Percentiles rank a stretch among this genome's conserved stretches.
Conservation (phyloP, 92 coral and sea anemone species). For the Heliopora coerulea region DNA sequence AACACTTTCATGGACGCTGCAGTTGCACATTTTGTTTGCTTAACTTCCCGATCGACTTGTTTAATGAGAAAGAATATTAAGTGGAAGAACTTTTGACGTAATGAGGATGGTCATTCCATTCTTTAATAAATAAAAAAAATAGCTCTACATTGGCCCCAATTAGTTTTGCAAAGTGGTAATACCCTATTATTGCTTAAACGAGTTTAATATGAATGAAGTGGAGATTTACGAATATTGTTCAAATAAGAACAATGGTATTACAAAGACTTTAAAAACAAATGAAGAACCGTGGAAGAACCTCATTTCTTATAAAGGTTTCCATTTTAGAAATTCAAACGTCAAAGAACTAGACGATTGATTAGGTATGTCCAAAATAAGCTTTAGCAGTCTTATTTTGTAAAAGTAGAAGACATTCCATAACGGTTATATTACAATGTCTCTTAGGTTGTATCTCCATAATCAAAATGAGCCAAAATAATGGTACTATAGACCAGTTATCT, state of each 20-base stretch:
- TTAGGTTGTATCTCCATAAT: conserved; percentile 3
- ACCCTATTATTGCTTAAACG: neutral
- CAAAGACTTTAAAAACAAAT: neutral
- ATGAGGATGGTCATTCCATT: no score
- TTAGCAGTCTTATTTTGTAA: neutral
- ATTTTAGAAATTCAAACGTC: neutral
- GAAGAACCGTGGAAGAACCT: conserved; percentile 1
- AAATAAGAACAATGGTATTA: conserved; percentile 3
- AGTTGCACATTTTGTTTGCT: no score
- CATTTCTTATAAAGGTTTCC: neutral
- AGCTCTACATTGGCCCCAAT: conserved; percentile 5
- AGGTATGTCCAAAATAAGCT: neutral
- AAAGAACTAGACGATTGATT: neutral
- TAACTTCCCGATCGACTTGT: no score
- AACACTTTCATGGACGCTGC: no score
- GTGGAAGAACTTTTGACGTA: no score
- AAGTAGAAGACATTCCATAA: neutral
- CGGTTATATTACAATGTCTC: neutral
- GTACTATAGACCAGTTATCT: neutral
- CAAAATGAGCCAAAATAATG: neutral
- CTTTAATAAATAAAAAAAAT: neutral
- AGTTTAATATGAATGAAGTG: neutral
- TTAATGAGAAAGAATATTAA: no score
- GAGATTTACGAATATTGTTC: neutral
- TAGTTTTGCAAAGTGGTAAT: neutral